These are phyloP conservation scores for Pristionchus maxplancki DNA, from an alignment of 2,888 invertebrate genomes.

Conservation along the genomic window DNA sequence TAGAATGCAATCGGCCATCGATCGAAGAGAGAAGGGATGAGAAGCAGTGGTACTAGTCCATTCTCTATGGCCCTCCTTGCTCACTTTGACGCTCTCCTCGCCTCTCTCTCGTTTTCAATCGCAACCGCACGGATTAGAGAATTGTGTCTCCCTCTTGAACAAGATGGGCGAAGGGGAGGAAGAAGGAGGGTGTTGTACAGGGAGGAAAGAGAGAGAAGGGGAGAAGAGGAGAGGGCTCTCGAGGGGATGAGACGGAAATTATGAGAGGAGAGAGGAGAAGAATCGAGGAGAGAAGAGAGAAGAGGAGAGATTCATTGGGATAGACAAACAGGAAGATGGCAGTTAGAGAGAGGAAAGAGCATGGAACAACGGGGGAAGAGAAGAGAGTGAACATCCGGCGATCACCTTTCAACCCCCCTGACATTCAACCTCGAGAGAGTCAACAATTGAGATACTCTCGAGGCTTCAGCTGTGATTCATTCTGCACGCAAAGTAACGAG, in stretches of 20 bases:
- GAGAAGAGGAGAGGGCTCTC: background rate
- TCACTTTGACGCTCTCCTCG: background rate
- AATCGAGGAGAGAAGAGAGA: conserved; percentile 20
- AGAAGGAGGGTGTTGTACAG: conserved; percentile 24
- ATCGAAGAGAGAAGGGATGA: background rate
- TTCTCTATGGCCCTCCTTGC: conserved; percentile 9
- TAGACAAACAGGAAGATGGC: conserved; percentile 40
- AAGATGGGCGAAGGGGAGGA: background rate
- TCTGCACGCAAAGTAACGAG: background rate
- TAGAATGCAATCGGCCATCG: conserved; percentile 52
- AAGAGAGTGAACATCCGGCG: conserved; percentile 35
- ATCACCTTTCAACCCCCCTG: conserved; percentile 13
- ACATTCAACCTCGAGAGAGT: background rate
- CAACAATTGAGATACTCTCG: background rate
- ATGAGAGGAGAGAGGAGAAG: background rate
- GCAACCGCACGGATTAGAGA: conserved; percentile 39
- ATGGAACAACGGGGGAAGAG: no score
- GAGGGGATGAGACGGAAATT: background rate
- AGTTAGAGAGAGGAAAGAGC: background rate
- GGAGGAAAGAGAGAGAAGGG: background rate
- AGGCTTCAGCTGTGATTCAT: background rate
- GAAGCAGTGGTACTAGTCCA: conserved; percentile 14
- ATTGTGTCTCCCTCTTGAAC: conserved; percentile 42
- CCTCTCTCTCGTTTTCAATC: conserved; percentile 36
- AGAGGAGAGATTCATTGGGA: conserved; percentile 13